phyloP scores from a whole-genome alignment of 2,113 vertebrate species.

The Colaptes auratus region DNA sequence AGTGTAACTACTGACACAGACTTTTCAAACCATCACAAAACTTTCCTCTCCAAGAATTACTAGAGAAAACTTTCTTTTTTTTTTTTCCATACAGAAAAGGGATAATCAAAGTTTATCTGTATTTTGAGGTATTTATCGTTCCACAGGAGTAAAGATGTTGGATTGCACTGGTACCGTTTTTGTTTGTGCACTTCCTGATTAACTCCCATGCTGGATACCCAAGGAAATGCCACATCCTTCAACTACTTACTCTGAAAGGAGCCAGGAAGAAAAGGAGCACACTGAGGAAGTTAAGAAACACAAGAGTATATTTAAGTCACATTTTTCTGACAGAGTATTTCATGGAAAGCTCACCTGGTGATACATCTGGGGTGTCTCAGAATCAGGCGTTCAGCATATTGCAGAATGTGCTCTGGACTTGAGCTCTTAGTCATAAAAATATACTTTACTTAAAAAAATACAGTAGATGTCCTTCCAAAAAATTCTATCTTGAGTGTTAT shows the following conservation, averaged over 20 bases:
- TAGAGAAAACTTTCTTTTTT: conserved; percentile 18
- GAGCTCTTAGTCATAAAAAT: conserved; percentile 17
- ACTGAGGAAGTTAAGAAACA: background rate
- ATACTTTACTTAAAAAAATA: conserved; percentile 67
- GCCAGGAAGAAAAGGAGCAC: background rate
- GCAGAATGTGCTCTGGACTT: background rate
- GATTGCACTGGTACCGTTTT: background rate
- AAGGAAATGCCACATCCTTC: background rate
- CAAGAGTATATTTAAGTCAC: background rate
- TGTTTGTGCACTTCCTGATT: background rate
- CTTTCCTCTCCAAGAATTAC: conserved; percentile 5
- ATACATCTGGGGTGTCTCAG: background rate
- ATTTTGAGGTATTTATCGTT: conserved; percentile 44
- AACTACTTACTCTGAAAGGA: background rate
- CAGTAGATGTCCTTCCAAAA: conserved; percentile 71
- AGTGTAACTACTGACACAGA: background rate
- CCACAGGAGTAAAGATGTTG: conserved; percentile 22
- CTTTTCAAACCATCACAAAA: conserved; percentile 26
- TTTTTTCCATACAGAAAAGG: conserved; percentile 38
- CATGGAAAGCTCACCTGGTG: background rate
- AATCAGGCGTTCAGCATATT: background rate
- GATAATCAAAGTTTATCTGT: background rate
- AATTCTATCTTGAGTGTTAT: conserved; percentile 45
- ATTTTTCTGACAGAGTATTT: background rate
- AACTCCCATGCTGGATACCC: background rate